Conservation (phyloP, 2,888 invertebrate genomes). For the Callinectes sapidus region DNA sequence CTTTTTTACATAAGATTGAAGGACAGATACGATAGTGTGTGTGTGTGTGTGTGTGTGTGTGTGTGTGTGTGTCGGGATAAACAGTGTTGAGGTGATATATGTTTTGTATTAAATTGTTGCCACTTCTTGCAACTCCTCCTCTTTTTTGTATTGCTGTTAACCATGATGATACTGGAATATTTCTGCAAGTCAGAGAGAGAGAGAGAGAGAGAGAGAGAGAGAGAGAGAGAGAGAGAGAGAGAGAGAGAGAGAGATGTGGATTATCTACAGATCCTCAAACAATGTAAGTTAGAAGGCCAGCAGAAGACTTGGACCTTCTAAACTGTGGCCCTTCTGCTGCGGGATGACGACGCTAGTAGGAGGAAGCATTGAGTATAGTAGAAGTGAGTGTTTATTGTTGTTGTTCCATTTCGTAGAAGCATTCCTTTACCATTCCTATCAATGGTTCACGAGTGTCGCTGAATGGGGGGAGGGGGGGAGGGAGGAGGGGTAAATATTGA, state of each 20-base stretch:
- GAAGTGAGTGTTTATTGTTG: background rate
- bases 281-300: too few species aligned
- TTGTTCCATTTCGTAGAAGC: background rate
- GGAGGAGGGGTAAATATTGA: too few species aligned
- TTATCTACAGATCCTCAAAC: too few species aligned
- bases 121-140: background rate
- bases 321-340: too few species aligned
- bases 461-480: background rate
- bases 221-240: slow-evolving; percentile 41
- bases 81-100: background rate
- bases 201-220: slow-evolving; percentile 1
- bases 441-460: background rate
- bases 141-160: background rate
- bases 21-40: too few species aligned
- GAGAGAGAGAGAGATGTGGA: background rate
- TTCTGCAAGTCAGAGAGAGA: background rate
- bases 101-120: background rate
- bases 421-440: background rate
- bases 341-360: too few species aligned
- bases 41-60: too few species aligned
- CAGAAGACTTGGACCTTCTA: too few species aligned
- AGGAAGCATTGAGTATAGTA: too few species aligned
- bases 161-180: background rate
- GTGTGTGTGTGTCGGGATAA: too few species aligned
- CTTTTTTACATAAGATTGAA: too few species aligned